Conservation (phyloP, 2,113 vertebrate genomes). For the Rhodinocichla rosea region DNA sequence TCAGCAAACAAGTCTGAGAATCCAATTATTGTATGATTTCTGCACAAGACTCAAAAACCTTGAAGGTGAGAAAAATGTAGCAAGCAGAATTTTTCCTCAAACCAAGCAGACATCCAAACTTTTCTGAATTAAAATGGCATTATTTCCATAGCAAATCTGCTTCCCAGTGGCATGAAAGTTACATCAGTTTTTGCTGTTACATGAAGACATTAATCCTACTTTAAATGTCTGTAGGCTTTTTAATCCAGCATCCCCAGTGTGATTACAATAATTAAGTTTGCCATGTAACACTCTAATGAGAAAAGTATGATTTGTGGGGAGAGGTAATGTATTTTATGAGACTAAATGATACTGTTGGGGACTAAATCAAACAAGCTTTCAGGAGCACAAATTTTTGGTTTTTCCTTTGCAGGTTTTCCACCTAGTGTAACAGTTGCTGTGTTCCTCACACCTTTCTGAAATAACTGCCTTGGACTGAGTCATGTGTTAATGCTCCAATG, state of each 20-base stretch:
- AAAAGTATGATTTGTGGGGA: slow-evolving; percentile 20
- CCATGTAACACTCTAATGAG: neutral
- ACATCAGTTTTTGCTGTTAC: neutral
- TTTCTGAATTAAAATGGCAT: neutral
- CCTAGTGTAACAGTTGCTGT: neutral
- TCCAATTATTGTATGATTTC: neutral
- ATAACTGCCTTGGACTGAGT: neutral
- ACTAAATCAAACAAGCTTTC: neutral
- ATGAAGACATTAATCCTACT: slow-evolving; percentile 39
- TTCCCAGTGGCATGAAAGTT: neutral
- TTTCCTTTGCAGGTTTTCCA: neutral
- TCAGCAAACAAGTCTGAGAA: neutral
- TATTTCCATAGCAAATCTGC: neutral
- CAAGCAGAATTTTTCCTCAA: neutral
- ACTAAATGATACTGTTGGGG: neutral
- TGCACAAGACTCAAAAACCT: neutral
- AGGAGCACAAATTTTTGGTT: neutral
- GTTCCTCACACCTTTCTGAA: neutral
- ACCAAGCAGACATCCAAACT: neutral
- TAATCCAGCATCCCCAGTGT: slow-evolving; percentile 28
- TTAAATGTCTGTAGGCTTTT: slow-evolving; percentile 28
- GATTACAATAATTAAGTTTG: slow-evolving; percentile 43
- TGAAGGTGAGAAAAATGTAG: neutral
- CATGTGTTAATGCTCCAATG: neutral
- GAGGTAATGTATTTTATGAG: neutral